Evolutionary conservation across 2,113 vertebrate species (phyloP), one percentile per base, ranked within the genome.

Genomic region (Lampris incognitus): DNA sequence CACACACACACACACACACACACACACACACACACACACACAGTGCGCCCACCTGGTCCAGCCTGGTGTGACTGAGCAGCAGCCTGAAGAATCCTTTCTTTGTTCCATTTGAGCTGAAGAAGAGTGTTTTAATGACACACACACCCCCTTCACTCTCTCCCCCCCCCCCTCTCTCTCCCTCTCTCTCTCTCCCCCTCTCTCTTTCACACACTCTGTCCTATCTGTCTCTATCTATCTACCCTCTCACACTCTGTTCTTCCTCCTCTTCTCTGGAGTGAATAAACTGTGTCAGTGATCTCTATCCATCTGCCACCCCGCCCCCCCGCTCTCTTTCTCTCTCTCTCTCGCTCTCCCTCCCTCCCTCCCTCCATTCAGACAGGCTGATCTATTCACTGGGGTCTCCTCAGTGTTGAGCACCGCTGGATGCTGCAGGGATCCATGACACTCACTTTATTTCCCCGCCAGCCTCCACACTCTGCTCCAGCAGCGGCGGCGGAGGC

Each of bases 371-470:
- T 64, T 76, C 77, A 85, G 82, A 89, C 84, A 89, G 85, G 48
- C 76, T 66, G 64, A 81, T 84, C 85, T 86, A 89, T 92, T 92
- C 85, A 91, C 87, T 83, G 65, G 59, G 84, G 88, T 89, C 66
- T 83, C 80, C 81, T 89, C 86, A 54, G 76, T 84, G 74, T 90
- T 90, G 84, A 85, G 84, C 74, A 81, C 82, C 73, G 79, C 72
- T 84, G 76, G 83, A 60, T 84, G 84, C 70, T 87, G 78, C 68
- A 76, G 78, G 72, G 77, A 87, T 78, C 84, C 82, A 83, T 62
- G 72, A 91, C 87, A 84, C 71, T 42, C 80, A 66, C 55, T 85
- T 78, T 85, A 42, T 78, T 84, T 56, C 83, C 66, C 82, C 75
- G 74, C 58, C 69, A 74, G 82, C 57, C 86, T 73, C 81, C 72